Evolutionary conservation across 2,797 vertebrate species (phyloP).

Genomic region (Zalophus californianus): DNA sequence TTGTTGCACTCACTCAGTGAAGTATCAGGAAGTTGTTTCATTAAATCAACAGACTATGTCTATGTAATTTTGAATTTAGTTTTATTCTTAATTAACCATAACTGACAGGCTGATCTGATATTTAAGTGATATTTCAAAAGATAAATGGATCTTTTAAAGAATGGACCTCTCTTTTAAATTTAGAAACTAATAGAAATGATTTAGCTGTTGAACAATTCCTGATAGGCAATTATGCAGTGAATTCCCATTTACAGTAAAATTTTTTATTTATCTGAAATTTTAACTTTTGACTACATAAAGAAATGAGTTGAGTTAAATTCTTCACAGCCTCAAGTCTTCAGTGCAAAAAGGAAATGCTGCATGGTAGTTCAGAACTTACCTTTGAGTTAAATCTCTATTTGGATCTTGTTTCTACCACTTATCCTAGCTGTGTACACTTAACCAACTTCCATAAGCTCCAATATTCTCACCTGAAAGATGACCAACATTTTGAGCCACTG

Average conservation of each 20-base stretch:
- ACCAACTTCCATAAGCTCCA: neutral
- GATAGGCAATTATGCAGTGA: neutral
- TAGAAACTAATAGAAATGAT: neutral
- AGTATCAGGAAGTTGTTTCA: neutral
- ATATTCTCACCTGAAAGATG: neutral
- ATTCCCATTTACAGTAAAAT: neutral
- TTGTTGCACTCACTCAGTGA: neutral
- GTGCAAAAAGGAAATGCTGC: neutral
- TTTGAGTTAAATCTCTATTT: neutral
- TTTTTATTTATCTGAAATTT: neutral
- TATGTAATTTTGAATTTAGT: neutral
- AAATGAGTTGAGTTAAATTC: neutral
- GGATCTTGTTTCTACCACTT: neutral
- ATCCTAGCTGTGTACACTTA: neutral
- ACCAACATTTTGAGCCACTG: neutral
- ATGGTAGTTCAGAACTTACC: neutral
- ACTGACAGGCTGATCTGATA: neutral
- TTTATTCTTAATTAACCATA: conserved; percentile 38
- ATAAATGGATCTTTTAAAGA: neutral
- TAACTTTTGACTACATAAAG: conserved; percentile 2
- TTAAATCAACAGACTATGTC: neutral
- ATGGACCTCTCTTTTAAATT: neutral
- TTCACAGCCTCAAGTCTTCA: neutral
- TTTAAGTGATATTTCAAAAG: neutral
- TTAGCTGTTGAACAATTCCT: neutral